Evolutionary conservation across 2,113 vertebrate genomes (phyloP).

Genomic region (Electrona antarctica): DNA sequence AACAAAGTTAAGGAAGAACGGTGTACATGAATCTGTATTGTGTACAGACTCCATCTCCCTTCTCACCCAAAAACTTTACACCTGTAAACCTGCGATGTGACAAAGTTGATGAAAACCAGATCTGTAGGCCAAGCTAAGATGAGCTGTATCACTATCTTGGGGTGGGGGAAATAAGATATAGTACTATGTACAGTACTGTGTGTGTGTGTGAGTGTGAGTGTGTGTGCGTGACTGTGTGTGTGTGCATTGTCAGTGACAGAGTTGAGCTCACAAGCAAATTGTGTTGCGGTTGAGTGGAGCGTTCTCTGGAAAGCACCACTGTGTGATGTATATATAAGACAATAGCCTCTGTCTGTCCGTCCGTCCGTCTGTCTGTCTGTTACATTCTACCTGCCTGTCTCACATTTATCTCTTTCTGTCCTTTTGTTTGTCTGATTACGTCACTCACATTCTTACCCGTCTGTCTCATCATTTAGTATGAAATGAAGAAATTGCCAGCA

Average conservation of each 20-base stretch:
- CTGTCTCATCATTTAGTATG: no score
- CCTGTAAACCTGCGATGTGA: no score
- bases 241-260: not conserved
- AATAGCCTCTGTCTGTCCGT: not conserved
- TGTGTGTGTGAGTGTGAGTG: not conserved
- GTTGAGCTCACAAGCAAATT: not conserved
- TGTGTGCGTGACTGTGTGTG: not conserved
- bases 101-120: no score
- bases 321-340: conserved; percentile 17
- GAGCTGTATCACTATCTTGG: not conserved
- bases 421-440: not conserved
- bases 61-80: no score
- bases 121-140: no score
- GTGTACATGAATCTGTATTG: no score
- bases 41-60: no score
- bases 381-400: not conserved
- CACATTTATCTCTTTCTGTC: not conserved
- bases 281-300: not conserved
- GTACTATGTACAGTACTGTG: no score
- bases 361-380: not conserved
- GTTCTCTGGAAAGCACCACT: conserved; percentile 11
- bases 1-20: no score
- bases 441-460: no score
- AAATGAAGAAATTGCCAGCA: no score
- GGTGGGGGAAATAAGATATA: not conserved